phyloP scores from a whole-genome alignment of 2,888 invertebrate species.

The Salticus scenicus region DNA sequence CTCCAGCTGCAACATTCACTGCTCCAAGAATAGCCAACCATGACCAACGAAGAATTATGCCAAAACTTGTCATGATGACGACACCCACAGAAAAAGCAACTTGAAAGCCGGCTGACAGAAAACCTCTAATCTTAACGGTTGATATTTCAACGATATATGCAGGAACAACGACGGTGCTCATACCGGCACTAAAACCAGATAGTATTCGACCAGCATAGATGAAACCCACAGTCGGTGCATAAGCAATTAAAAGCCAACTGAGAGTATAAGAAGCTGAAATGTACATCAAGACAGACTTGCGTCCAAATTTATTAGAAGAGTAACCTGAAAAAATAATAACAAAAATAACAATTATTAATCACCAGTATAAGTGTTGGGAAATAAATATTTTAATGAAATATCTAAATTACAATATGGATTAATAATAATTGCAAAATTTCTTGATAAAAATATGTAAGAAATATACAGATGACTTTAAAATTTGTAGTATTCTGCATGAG shows the following conservation, averaged over 20 bases:
- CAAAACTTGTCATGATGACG: constrained; percentile 33
- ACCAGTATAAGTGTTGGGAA: no score
- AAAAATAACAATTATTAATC: no score
- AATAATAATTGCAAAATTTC: no score
- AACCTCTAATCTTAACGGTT: constrained; percentile 42
- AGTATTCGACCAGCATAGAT: constrained; percentile 60
- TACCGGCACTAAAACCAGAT: constrained; percentile 50
- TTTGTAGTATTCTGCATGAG: no score
- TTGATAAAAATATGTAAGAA: no score
- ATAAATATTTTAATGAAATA: no score
- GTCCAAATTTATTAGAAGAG: constrained; percentile 72
- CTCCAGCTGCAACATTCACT: neutral
- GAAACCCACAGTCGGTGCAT: constrained; percentile 33
- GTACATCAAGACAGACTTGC: constrained; percentile 72
- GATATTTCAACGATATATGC: constrained; percentile 68
- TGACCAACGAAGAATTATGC: constrained; percentile 49
- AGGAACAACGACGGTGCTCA: constrained; percentile 53
- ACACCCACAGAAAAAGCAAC: constrained; percentile 46
- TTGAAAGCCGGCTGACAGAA: constrained; percentile 23
- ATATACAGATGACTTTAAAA: no score
- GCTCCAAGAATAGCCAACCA: constrained; percentile 50
- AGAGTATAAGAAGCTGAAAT: constrained; percentile 74
- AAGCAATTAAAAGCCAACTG: constrained; percentile 74
- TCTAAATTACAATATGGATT: no score
- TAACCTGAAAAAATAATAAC: constrained; percentile 23